Percentiles rank a stretch among this genome's conserved stretches.
These are phyloP conservation scores for Dicrurus megarhynchus DNA, from an alignment of 2,113 vertebrate species.

Conservation along the genomic window DNA sequence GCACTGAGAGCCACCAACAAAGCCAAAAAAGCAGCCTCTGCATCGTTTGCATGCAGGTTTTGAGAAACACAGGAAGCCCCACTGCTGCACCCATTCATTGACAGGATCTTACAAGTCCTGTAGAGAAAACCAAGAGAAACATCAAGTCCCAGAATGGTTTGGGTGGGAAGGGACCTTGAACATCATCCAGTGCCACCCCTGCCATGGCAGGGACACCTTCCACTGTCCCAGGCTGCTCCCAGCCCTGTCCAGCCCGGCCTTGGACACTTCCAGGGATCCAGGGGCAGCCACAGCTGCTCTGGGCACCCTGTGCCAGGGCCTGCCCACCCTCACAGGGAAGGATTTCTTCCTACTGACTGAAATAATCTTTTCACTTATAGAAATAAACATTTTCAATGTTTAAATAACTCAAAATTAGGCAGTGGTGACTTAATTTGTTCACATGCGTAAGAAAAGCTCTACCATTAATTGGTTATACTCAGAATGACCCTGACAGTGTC, in stretches of 20 bases:
- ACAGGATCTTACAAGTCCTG: background rate
- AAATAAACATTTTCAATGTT: background rate
- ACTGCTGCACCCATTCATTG: background rate
- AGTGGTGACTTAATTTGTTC: background rate
- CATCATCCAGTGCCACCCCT: fast-evolving
- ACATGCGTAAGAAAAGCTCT: background rate
- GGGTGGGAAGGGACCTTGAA: background rate
- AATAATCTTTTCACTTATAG: background rate
- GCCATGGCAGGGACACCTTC: background rate
- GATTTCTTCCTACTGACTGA: background rate
- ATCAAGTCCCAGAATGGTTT: background rate
- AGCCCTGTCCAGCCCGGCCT: fast-evolving
- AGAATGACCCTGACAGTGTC: background rate
- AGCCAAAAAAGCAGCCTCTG: background rate
- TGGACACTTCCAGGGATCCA: background rate
- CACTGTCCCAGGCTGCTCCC: background rate
- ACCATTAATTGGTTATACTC: background rate
- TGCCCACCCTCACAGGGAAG: fast-evolving
- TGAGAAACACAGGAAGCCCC: background rate
- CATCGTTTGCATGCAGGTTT: background rate
- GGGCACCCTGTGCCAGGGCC: background rate
- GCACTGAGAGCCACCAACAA: background rate
- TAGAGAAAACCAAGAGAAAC: background rate
- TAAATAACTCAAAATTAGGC: background rate
- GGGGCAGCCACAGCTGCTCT: background rate